Base-by-base conservation (phyloP, 1,140 invertebrate genomes). In the Sesamia nonagrioides region DNA sequence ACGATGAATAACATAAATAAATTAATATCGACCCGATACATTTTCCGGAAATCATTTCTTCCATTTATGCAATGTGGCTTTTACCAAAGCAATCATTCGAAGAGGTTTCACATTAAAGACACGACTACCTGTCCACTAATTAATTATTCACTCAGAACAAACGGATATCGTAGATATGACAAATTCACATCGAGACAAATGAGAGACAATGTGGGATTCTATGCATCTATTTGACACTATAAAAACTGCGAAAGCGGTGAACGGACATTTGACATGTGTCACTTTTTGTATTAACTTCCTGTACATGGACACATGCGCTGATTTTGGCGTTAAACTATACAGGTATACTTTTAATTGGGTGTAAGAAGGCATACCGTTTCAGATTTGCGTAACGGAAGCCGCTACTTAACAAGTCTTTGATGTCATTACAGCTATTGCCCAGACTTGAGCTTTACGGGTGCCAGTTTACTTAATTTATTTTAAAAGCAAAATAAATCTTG, bases 271-370 rank as follows among this genome's bases (percentile, higher is more conserved):
- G 60, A 61, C 60, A 61, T 61, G 15, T 61, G 60, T 61, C 60
- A 61, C 60, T 61, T 61, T 61, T 61, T 61, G 60, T 35, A 61
- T 37, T 37, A 17, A 61, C 60, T 61, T 61, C 60, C 60, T 61
- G 60, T 17, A 61, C 60, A 61, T 37, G 33, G 58, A 78, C 40
- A 72, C 42, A 50, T 66, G 11, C 33, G 48, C 7, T 77, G 21
- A 13, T 68, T 11, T 33, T 66, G 58, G 42, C 21, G 61, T 21
- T 17, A 35, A 61, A 33, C 42, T 60, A 50, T 17, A 35, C n/a
- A n/a, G 45, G 9, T 48, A 8, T n/a, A n/a, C 60, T 61, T 61
- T 61, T 61, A 40, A 37, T 61, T 11, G 56, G 5, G 15, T 33
- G 21, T 11, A 33, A 33, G 8, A 9, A 9, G 11, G 42, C 1